Base-by-base conservation (phyloP, 1,140 invertebrate genomes). In the Macrosteles quadrilineatus region DNA sequence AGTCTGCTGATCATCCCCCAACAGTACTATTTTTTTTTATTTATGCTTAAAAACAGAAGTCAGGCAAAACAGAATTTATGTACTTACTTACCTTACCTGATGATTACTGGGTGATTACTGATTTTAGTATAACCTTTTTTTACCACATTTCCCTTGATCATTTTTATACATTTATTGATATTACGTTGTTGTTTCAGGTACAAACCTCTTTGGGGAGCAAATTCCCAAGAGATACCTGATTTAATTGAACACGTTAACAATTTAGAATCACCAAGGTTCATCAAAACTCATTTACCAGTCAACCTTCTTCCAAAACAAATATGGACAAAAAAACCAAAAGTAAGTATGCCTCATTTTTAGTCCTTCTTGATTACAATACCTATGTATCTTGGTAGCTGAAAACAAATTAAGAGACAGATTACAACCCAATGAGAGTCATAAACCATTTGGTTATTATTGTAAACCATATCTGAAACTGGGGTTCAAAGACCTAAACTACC, bases 271-370 rank as follows among this genome's bases (percentile, higher is more conserved):
- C 87, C 88, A 1, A 78, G 88, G 50, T 85, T 86, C 21, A 86
- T 91, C 3, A 90, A 90, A 75, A 87, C 87, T 1, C 91, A 93
- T 80, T 76, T 93, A 29, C 89, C 91, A 0, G 84, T 85, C n/a
- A 80, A 83, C 45, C 76, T 91, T 1, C 76, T 92, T 31, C 90
- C 91, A 0, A 80, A 81, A 4, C 81, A 87, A 74, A 78, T 88
- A 29, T 81, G 81, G 75, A 80, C 79, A 14, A 78, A 77, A 0
- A 82, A 81, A 53, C 80, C 84, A 3, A 85, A 84, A 76, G 78
- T 81, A 77, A 63, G 73, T 72, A 65, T 12, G 3, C 21, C 4
- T 53, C 47, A 21, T 6, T 14, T 14, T 14, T 21, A 53, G 4
- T 17, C 11, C 47, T 53, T 40, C 6, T 17, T 9, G 36, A 9